A percentile compares a stretch with the other conserved stretches of the same genome.
These are phyloP conservation scores for Nasalis larvatus DNA, from an alignment of 2,113 vertebrate species.

Conservation along the genomic window DNA sequence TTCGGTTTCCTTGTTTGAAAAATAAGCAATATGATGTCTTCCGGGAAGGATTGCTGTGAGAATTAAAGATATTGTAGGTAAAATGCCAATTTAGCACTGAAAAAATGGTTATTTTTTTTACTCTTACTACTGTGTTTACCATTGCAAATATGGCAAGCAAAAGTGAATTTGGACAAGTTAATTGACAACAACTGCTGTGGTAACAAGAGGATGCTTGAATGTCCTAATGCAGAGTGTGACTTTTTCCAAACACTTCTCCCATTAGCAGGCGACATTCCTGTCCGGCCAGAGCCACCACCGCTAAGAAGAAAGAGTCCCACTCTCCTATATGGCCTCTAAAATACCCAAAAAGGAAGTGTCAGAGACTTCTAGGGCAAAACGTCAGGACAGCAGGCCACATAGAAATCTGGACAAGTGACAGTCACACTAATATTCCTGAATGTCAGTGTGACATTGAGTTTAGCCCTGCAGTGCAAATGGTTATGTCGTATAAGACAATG, in stretches of 20 bases:
- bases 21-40: not conserved
- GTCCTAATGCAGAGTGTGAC: accelerated
- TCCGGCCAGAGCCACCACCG: not conserved
- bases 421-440: not conserved
- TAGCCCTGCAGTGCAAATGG: not conserved
- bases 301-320: not conserved
- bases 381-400: not conserved
- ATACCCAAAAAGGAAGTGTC: not conserved
- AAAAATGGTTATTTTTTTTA: not conserved
- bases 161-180: not conserved
- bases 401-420: not conserved
- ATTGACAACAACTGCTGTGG: not conserved
- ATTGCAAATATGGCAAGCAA: not conserved
- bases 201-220: not conserved
- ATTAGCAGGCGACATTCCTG: not conserved
- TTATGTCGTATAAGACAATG: not conserved
- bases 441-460: not conserved
- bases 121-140: not conserved
- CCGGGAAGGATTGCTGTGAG: not conserved
- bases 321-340: not conserved
- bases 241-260: not conserved
- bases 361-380: not conserved
- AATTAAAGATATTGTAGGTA: not conserved
- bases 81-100: not conserved
- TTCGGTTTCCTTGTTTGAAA: not conserved